Percentiles rank a stretch among this genome's conserved stretches.
These are phyloP conservation scores for Semicossyphus pulcher DNA, from an alignment of 2,113 vertebrate species.

Conservation along the genomic window DNA sequence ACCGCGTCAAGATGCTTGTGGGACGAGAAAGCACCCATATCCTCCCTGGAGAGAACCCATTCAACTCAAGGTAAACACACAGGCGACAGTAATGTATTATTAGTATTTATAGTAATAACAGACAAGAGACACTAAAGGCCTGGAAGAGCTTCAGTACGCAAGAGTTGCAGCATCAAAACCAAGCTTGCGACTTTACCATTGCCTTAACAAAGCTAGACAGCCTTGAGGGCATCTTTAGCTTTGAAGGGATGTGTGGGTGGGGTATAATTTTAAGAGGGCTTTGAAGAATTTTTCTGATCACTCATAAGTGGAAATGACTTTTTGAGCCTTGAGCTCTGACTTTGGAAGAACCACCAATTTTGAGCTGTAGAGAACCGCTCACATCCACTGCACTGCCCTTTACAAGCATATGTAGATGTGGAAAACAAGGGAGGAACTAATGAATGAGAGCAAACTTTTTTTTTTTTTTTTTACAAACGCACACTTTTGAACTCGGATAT, in stretches of 20 bases:
- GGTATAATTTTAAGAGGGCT: too few species aligned
- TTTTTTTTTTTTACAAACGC: too few species aligned
- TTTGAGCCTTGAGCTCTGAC: too few species aligned
- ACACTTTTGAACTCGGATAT: too few species aligned
- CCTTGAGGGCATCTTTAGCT: not conserved
- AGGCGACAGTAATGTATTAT: not conserved
- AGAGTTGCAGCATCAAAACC: not conserved
- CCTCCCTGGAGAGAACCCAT: constrained; percentile 96
- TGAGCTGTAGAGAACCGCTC: too few species aligned
- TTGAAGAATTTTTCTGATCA: too few species aligned
- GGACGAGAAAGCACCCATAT: constrained; percentile 97
- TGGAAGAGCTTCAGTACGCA: not conserved
- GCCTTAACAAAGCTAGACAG: not conserved
- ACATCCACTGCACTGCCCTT: too few species aligned
- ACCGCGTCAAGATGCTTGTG: constrained; percentile 95
- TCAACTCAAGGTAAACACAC: constrained; percentile 91
- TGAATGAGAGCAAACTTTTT: too few species aligned
- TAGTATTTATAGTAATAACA: too few species aligned
- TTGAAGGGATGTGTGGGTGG: not conserved
- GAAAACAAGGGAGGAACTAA: not conserved
- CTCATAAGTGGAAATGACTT: too few species aligned
- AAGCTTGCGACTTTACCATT: not conserved
- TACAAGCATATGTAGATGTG: accelerated
- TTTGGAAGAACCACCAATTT: too few species aligned
- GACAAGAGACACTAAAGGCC: too few species aligned